Evolutionary conservation across 2,797 vertebrate genomes (phyloP).

Genomic region (Taeniopygia guttata): DNA sequence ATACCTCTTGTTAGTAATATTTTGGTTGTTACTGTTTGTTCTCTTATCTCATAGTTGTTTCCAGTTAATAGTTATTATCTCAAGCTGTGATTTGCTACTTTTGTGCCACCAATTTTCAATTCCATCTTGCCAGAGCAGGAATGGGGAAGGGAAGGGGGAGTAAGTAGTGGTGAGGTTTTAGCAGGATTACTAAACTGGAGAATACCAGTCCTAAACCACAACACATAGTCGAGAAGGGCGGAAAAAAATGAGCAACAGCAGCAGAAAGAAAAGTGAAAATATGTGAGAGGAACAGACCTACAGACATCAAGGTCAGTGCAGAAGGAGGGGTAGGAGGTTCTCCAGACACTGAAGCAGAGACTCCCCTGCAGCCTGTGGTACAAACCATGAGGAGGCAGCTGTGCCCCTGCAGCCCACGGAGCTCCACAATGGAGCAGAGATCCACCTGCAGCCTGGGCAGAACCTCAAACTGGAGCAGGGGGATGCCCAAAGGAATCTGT

Average conservation of each 20-base stretch:
- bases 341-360: rapidly evolving
- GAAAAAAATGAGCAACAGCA: neutral
- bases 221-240: neutral
- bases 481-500: neutral
- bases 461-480: rapidly evolving
- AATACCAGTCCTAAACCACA: neutral
- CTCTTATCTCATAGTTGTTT: neutral
- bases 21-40: neutral
- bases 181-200: neutral
- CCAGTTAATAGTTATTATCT: neutral
- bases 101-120: neutral
- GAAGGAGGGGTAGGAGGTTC: neutral
- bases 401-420: neutral
- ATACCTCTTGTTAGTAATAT: neutral
- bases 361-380: rapidly evolving
- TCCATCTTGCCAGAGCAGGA: neutral
- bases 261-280: neutral
- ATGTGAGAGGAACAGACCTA: neutral
- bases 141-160: neutral
- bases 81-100: neutral
- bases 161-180: rapidly evolving
- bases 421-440: rapidly evolving
- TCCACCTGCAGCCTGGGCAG: neutral
- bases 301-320: neutral
- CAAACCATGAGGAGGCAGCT: neutral